phyloP scores from a whole-genome alignment of 2,113 vertebrate species.

The Chascanopsetta lugubris region DNA sequence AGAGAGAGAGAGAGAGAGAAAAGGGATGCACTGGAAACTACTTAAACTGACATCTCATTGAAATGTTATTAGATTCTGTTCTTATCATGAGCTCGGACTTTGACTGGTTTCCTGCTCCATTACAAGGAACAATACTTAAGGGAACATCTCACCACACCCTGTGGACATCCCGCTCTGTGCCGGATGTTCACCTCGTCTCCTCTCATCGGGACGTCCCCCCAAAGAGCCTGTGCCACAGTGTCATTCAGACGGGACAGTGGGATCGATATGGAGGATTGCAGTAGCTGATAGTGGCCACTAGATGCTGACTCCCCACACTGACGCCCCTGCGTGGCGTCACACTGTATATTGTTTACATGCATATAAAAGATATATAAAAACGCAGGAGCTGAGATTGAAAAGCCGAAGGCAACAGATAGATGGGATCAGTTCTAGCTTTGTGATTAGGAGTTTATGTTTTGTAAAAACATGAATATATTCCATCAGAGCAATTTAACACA shows the following conservation, averaged over 20 bases:
- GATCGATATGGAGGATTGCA: slow-evolving; percentile 12
- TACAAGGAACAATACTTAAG: slow-evolving; percentile 35
- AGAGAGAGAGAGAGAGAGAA: slow-evolving; percentile 28
- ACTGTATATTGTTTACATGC: background rate
- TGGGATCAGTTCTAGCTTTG: background rate
- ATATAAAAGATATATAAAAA: background rate
- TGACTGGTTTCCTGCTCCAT: slow-evolving; percentile 41
- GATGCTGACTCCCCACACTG: background rate
- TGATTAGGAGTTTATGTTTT: background rate
- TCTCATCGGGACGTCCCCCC: slow-evolving; percentile 16
- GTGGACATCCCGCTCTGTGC: slow-evolving; percentile 33
- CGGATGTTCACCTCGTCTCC: slow-evolving; percentile 22
- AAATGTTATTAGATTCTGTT: slow-evolving; percentile 37
- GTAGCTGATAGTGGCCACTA: slow-evolving; percentile 27
- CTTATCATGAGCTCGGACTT: slow-evolving; percentile 41
- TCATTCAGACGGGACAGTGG: slow-evolving; percentile 1
- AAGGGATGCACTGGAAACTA: slow-evolving; percentile 68
- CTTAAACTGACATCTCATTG: slow-evolving; percentile 39
- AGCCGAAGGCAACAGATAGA: background rate
- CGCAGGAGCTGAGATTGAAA: too few species aligned
- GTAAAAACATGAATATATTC: background rate
- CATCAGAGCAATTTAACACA: background rate
- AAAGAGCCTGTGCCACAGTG: slow-evolving; percentile 4
- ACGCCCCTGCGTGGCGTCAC: background rate
- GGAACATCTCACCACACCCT: slow-evolving; percentile 49